These are phyloP conservation scores for Corythoichthys intestinalis DNA, from an alignment of 2,113 vertebrate genomes.

Conservation along the genomic window DNA sequence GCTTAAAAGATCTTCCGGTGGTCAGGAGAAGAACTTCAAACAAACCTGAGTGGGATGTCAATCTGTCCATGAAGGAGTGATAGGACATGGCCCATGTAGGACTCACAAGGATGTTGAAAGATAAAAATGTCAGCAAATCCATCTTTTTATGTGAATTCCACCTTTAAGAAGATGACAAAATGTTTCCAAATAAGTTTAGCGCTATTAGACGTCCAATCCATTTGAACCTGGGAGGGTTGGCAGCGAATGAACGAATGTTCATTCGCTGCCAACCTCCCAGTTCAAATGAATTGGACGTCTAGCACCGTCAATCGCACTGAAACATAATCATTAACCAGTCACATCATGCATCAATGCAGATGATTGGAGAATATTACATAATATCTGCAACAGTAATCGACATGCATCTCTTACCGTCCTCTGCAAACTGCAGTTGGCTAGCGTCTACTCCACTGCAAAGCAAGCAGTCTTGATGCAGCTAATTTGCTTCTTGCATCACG, in stretches of 20 bases:
- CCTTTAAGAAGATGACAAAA: constrained; percentile 2
- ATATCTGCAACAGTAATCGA: too few relatives aligned
- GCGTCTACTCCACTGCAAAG: constrained; percentile 12
- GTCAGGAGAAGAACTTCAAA: background rate
- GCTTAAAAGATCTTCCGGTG: background rate
- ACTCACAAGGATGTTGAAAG: constrained; percentile 78
- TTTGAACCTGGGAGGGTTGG: too few relatives aligned
- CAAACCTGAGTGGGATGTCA: constrained; percentile 77
- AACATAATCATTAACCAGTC: too few relatives aligned
- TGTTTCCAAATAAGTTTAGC: too few relatives aligned
- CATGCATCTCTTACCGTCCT: constrained; percentile 45
- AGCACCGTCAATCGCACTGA: too few relatives aligned
- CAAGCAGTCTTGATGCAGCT: constrained; percentile 47
- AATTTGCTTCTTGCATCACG: constrained; percentile 21
- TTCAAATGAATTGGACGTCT: too few relatives aligned
- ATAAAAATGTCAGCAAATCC: constrained; percentile 70
- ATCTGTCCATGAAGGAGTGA: constrained; percentile 69
- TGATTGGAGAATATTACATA: background rate
- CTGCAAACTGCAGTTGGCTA: constrained; percentile 24
- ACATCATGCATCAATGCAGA: background rate
- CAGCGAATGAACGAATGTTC: too few relatives aligned
- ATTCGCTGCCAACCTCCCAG: too few relatives aligned
- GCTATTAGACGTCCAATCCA: too few relatives aligned
- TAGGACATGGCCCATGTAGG: constrained; percentile 69
- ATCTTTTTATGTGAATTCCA: constrained; percentile 63